A percentile compares a stretch with the other conserved stretches of the same genome.
phyloP scores from a whole-genome alignment of 1,140 invertebrate species.

The Adelges cooleyi region DNA sequence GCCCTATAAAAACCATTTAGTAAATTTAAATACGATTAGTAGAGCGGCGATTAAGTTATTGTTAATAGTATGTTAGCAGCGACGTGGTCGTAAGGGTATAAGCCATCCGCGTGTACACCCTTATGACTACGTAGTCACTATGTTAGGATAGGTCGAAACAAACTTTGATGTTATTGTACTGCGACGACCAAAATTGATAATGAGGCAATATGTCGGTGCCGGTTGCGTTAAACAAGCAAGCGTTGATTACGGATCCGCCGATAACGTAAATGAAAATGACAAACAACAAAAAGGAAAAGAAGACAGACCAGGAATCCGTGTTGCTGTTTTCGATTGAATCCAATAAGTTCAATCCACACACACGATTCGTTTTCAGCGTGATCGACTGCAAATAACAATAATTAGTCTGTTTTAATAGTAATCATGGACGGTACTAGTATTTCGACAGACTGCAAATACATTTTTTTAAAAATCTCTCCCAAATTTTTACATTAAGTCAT shows the following conservation, averaged over 20 bases:
- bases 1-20: not conserved
- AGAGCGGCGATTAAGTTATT: too few relatives aligned
- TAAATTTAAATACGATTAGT: too few relatives aligned
- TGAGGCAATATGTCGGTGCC: conserved; percentile 7
- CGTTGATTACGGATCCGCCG: conserved; percentile 18
- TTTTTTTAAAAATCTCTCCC: too few relatives aligned
- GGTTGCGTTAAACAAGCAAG: conserved; percentile 10
- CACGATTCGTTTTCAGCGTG: not conserved
- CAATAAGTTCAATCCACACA: conserved; percentile 6
- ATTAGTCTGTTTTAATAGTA: not conserved
- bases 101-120: too few relatives aligned
- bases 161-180: conserved; percentile 1
- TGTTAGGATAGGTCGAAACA: too few relatives aligned
- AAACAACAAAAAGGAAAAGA: conserved; percentile 17
- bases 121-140: too few relatives aligned
- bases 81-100: too few relatives aligned
- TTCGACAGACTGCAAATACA: too few relatives aligned
- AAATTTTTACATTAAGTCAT: too few relatives aligned
- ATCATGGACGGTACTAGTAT: too few relatives aligned
- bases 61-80: too few relatives aligned
- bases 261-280: conserved; percentile 32
- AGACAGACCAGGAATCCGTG: not conserved
- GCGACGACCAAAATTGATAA: conserved; percentile 6
- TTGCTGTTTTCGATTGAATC: not conserved
- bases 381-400: not conserved